These are phyloP conservation scores for Drosophila mojavensis DNA, from an alignment of 1,140 invertebrate species.

Conservation along the genomic window DNA sequence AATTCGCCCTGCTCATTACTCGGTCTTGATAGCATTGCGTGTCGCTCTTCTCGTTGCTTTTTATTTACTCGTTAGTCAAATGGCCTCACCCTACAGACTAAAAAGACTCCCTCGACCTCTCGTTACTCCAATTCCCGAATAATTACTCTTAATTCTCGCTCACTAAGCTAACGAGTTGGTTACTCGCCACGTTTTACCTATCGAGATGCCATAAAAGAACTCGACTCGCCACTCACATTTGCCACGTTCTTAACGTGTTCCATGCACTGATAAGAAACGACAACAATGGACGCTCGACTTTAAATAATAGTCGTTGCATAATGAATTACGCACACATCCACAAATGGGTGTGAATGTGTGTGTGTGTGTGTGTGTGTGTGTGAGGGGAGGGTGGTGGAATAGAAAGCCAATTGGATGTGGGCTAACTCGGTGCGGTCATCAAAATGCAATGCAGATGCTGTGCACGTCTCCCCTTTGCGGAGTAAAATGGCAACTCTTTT, in stretches of 20 bases:
- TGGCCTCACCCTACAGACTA: too few relatives aligned
- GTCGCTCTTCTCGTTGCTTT: too few relatives aligned
- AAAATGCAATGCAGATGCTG: constrained; percentile 50
- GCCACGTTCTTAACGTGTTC: neutral
- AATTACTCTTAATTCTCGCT: too few relatives aligned
- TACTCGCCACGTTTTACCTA: neutral
- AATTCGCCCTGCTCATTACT: too few relatives aligned
- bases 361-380: neutral
- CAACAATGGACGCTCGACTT: constrained; percentile 27
- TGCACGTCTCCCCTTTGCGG: constrained; percentile 37
- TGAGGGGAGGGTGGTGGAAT: neutral
- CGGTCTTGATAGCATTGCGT: too few relatives aligned
- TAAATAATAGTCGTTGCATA: constrained; percentile 41
- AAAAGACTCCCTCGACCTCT: too few relatives aligned
- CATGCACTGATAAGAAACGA: constrained; percentile 21
- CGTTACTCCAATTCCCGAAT: too few relatives aligned
- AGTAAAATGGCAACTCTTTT: constrained; percentile 49
- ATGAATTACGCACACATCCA: constrained; percentile 2
- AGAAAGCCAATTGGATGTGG: constrained; percentile 46
- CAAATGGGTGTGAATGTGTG: too few relatives aligned
- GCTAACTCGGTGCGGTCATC: constrained; percentile 42
- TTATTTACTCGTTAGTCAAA: too few relatives aligned
- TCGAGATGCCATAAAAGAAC: neutral
- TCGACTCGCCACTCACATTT: neutral
- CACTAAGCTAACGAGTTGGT: too few relatives aligned